Percentiles rank a stretch among this genome's conserved stretches.
These are phyloP conservation scores for Acutogordius australiensis DNA, from an alignment of 2,888 invertebrate species.

Conservation along the genomic window DNA sequence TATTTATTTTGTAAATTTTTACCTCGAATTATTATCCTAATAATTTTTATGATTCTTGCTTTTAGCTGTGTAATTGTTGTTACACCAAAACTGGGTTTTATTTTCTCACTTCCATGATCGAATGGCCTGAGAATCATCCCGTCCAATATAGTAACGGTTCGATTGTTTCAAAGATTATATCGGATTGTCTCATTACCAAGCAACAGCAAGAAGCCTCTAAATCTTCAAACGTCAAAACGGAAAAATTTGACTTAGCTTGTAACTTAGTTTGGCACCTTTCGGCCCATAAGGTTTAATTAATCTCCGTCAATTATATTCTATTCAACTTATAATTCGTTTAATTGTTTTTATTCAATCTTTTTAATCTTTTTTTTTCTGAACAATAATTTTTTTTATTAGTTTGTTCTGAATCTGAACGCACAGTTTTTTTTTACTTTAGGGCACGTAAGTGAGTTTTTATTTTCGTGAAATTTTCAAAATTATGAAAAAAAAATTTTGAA, in stretches of 20 bases:
- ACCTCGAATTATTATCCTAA: too few species aligned
- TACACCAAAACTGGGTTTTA: conserved; percentile 9
- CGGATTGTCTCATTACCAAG: background rate
- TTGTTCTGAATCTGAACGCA: background rate
- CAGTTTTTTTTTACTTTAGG: too few species aligned
- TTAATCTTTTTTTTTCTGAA: background rate
- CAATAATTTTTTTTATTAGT: background rate
- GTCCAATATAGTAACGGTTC: background rate
- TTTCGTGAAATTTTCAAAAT: too few species aligned
- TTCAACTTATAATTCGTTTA: background rate
- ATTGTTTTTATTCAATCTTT: background rate
- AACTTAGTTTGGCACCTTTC: background rate
- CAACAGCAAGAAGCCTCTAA: background rate
- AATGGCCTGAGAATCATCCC: background rate
- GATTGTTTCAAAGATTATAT: background rate
- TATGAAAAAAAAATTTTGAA: too few species aligned
- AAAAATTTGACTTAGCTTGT: background rate
- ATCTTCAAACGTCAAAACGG: background rate
- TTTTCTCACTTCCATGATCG: conserved; percentile 6
- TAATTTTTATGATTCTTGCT: too few species aligned
- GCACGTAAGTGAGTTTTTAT: too few species aligned
- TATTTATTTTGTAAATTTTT: too few species aligned
- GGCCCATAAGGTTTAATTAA: background rate
- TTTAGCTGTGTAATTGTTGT: conserved; percentile 4
- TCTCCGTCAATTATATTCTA: too few species aligned